A percentile compares a stretch with the other conserved stretches of the same genome.
Conservation (phyloP, 2,888 invertebrate genomes). For the Ferrisia virgata region DNA sequence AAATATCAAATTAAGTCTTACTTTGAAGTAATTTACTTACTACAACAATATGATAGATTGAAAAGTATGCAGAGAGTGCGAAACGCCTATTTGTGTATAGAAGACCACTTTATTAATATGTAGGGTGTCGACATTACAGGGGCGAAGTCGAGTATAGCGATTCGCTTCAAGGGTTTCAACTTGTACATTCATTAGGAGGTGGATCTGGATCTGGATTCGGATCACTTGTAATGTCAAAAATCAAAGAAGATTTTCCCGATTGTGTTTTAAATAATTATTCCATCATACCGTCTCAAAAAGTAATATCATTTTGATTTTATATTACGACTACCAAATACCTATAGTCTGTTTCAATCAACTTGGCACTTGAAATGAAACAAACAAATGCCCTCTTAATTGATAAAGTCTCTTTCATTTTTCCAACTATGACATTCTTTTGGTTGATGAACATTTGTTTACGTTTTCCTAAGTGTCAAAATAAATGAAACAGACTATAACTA, state of each 20-base stretch:
- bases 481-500: too few species aligned
- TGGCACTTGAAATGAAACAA: too few species aligned
- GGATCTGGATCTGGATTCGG: conserved; percentile 39
- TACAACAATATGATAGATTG: not conserved
- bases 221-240: conserved; percentile 31
- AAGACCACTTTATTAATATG: not conserved
- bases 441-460: too few species aligned
- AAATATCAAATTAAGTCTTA: not conserved
- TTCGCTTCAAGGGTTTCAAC: conserved; percentile 38
- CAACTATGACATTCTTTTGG: too few species aligned
- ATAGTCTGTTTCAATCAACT: too few species aligned
- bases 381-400: too few species aligned
- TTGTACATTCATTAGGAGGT: conserved; percentile 34
- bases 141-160: conserved; percentile 40
- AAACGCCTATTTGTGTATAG: not conserved
- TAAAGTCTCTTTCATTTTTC: too few species aligned
- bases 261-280: conserved; percentile 38
- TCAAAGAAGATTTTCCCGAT: conserved; percentile 41
- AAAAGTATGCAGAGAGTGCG: too few species aligned
- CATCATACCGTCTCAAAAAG: conserved; percentile 35
- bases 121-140: not conserved
- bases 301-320: conserved; percentile 3
- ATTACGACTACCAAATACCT: too few species aligned
- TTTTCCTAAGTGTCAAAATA: too few species aligned
- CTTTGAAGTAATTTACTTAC: not conserved